Evolutionary conservation across 1,140 invertebrate genomes (phyloP).

Genomic region (Gryllus bimaculatus): DNA sequence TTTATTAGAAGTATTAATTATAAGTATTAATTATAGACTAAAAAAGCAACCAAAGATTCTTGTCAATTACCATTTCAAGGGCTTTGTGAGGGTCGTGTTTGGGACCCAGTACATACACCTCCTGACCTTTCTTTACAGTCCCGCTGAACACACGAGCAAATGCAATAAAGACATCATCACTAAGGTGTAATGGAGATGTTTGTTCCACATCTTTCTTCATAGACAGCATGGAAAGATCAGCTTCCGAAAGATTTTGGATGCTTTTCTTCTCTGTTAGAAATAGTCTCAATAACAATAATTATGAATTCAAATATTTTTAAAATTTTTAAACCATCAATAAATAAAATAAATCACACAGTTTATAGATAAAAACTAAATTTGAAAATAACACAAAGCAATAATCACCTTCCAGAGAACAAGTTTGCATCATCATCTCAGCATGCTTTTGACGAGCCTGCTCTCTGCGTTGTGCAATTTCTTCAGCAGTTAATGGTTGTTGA

Average conservation of each 20-base stretch:
- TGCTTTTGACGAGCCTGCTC: slow-evolving; percentile 57
- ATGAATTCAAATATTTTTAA: not conserved
- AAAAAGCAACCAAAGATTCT: not conserved
- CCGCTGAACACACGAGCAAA: slow-evolving; percentile 93
- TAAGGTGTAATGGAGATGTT: slow-evolving; percentile 23
- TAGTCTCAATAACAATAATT: not conserved
- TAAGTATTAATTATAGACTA: not conserved
- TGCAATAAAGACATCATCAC: slow-evolving; percentile 71
- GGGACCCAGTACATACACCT: slow-evolving; percentile 76
- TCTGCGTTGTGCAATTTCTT: slow-evolving; percentile 62
- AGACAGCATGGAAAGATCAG: not conserved
- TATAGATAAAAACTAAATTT: not conserved
- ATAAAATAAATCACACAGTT: not conserved
- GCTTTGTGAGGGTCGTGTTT: slow-evolving; percentile 71
- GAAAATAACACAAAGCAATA: not conserved
- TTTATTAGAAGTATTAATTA: not conserved
- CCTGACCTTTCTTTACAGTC: slow-evolving; percentile 62
- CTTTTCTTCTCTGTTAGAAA: not conserved
- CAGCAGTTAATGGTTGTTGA: slow-evolving; percentile 57
- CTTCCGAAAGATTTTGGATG: not conserved
- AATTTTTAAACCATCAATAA: not conserved
- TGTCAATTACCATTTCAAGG: slow-evolving; percentile 35
- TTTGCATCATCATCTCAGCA: slow-evolving; percentile 34
- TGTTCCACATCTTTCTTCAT: not conserved
- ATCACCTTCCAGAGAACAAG: not conserved